Percentiles rank a stretch among this genome's conserved stretches.
These are phyloP conservation scores for Hypsopygia costalis DNA, from an alignment of 2,888 invertebrate genomes.

Conservation along the genomic window DNA sequence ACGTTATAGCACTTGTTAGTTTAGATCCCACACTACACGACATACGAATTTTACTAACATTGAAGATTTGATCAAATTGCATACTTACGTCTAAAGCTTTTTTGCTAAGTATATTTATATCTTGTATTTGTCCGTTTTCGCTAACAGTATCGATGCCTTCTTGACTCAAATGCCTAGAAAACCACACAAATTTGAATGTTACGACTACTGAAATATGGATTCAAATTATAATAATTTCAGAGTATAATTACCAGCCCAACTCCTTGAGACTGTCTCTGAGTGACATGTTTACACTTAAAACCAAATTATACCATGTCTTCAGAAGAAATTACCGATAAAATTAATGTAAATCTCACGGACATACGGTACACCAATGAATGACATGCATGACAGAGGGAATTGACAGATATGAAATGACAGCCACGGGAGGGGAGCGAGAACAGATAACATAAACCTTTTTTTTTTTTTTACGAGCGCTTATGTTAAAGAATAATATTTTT, in stretches of 20 bases:
- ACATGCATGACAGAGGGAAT: constrained; percentile 26
- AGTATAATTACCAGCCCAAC: constrained; percentile 82
- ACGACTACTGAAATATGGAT: constrained; percentile 15
- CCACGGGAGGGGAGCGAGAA: no score
- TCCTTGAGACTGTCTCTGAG: constrained; percentile 82
- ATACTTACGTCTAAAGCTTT: constrained; percentile 86
- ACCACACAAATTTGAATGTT: constrained; percentile 28
- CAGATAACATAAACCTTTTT: no score
- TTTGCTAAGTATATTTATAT: constrained; percentile 82
- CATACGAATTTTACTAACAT: constrained; percentile 6
- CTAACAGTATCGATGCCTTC: constrained; percentile 85
- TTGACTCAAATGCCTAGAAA: constrained; percentile 86
- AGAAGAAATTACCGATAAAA: constrained; percentile 48
- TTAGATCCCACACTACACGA: constrained; percentile 20
- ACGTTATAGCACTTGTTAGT: constrained; percentile 30
- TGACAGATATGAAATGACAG: no score
- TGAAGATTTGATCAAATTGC: constrained; percentile 1
- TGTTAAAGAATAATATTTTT: no score
- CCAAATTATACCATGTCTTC: constrained; percentile 58
- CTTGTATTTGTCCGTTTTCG: constrained; percentile 82
- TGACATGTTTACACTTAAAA: constrained; percentile 75
- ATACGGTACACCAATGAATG: constrained; percentile 47
- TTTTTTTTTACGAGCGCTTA: no score
- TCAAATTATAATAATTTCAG: constrained; percentile 7
- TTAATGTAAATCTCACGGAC: constrained; percentile 45